Base-by-base conservation (phyloP, 1,140 invertebrate genomes). In the Dreissena rostriformis region DNA sequence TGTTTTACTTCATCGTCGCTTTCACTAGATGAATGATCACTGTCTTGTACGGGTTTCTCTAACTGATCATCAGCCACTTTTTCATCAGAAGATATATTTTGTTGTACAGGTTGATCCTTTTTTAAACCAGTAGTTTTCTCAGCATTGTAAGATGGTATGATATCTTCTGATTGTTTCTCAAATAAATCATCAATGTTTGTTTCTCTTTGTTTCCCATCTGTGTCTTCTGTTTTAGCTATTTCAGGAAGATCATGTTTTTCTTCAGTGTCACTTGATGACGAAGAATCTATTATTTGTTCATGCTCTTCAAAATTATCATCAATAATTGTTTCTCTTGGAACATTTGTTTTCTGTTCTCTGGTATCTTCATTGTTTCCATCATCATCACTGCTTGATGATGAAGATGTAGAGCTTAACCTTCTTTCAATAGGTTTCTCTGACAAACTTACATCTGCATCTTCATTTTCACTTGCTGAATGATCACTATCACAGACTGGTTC, bases 221-320 rank as follows among this genome's bases (percentile, higher is more conserved):
- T 28, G 24, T 24, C 24, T 67, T 26, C 65, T 12, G 5, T 24
- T 14, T 24, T 14, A 24, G 24, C 11, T 11, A 22, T 24, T 29
- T 67, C 29, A 26, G 14, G n/a, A 29, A 11, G 19, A 63, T n/a
- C 57, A n/a, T 67, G 24, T 67, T 19, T 67, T 67, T n/a, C 65
- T 14, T 67, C 65, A 67, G 24, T 8, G 29, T n/a, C 24, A 24
- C 24, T 63, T 63, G 26, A 26, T 7, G 22, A 17, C 24, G 66
- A 28, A 26, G 28, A 24, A 24, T 24, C 8, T 22, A 5, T 68
- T 68, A 1, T 7, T 17, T 24, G 15, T n/a, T 19, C 57, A 61
- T 19, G 57, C 22, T 65, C 63, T 19, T 66, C 63, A 77, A 51
- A 66, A 15, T 53, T 78, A 0, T 78, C 76, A 78, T 78, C 65